Base-by-base conservation (phyloP, 2,797 vertebrate genomes). In the Diplodus sargus region DNA sequence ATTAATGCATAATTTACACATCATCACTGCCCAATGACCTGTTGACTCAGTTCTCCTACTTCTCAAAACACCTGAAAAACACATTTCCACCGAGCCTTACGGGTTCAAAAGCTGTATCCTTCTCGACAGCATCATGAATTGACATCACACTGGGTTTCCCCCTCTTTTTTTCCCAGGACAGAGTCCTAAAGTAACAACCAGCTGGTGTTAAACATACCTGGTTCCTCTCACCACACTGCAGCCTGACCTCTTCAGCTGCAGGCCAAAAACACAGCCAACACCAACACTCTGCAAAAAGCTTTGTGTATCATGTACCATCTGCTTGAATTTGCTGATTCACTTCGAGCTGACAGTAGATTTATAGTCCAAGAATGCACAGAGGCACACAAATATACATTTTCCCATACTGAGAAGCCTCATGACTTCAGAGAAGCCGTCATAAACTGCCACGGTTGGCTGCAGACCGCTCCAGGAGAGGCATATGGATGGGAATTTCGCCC, bases 181-280 rank as follows among this genome's bases (percentile, higher is more conserved):
- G 2, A 73, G 12, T 67, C 59, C 70, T 23, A 74, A 79, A 77
- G 54, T 81, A 77, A 85, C 67, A 74, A 78, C 42, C 47, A 78
- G 74, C 48, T 89, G 79, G 74, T 83, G 75, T 84, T 73, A 72
- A 83, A 90, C 83, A 85, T 85, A 83, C 81, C 70, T 83, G 81
- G 30, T 62, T 87, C 75, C 64, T 91, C 82, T 90, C 91, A 88
- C 85, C 73, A 70, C 67, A 87, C 86, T 88, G 86, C 14, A 74
- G 80, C 42, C 61, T 91, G 87, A 92, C 88, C 88, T 89, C 74
- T 85, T 88, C 76, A 78, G 60, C 76, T 76, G 45, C 39, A 60
- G 30, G 61, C 61, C 84, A 78, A 75, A 87, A 78, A 75, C 78
- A 77, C 43, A 68, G 69, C 56, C 63, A 76, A 42, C 72, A 53